Conservation (phyloP, 2,888 invertebrate species). For the Digitonthophagus gazella region DNA sequence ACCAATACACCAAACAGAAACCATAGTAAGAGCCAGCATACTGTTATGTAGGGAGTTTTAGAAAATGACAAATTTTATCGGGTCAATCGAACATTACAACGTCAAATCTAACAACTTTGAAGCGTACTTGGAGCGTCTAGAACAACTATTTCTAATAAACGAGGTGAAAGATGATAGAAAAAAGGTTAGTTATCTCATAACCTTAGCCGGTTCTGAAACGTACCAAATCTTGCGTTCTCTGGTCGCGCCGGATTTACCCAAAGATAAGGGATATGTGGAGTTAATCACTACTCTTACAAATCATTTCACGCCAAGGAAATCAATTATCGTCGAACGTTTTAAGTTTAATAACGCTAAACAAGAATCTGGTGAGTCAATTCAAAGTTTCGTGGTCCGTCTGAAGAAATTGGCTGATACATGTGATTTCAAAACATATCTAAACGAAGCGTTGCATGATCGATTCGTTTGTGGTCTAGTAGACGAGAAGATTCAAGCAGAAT, state of each 20-base stretch:
- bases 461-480: no score
- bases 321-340: constrained; percentile 36
- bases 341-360: constrained; percentile 35
- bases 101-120: no score
- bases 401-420: no score
- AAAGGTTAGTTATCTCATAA: constrained; percentile 34
- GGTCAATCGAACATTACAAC: no score
- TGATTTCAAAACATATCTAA: no score
- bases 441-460: no score
- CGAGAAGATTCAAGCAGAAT: constrained; percentile 18
- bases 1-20: no score
- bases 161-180: constrained; percentile 27
- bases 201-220: constrained; percentile 32
- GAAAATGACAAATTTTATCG: no score
- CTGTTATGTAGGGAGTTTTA: no score
- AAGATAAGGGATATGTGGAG: constrained; percentile 27
- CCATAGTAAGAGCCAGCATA: no score
- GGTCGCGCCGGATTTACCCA: constrained; percentile 28
- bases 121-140: constrained; percentile 32
- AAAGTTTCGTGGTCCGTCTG: no score
- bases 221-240: constrained; percentile 31
- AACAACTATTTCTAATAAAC: constrained; percentile 34
- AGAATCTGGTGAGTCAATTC: constrained; percentile 13
- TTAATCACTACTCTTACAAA: constrained; percentile 26
- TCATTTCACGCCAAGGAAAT: constrained; percentile 32